phyloP scores from a whole-genome alignment of 1,140 invertebrate genomes.

The Saxidomus purpurata region DNA sequence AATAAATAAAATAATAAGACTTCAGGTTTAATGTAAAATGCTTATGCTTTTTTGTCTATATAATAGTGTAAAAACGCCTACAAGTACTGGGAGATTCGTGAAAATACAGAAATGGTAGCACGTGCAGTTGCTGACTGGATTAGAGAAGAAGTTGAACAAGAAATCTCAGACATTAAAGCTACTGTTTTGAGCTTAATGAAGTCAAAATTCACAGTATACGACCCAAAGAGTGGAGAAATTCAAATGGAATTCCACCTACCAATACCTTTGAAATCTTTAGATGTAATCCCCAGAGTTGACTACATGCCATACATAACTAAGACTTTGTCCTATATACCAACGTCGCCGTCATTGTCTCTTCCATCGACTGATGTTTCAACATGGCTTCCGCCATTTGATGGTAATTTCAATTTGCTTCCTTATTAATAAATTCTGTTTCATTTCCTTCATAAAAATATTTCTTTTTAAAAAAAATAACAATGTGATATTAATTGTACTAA shows the following conservation, averaged over 20 bases:
- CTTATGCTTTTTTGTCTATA: not conserved
- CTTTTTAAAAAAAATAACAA: not conserved
- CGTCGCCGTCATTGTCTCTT: slow-evolving; percentile 69
- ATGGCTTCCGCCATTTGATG: slow-evolving; percentile 81
- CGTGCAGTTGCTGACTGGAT: slow-evolving; percentile 40
- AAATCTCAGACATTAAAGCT: slow-evolving; percentile 71
- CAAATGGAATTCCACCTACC: slow-evolving; percentile 94
- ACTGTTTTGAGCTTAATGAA: slow-evolving; percentile 70
- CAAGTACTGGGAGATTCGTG: slow-evolving; percentile 73
- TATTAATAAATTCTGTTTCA: not conserved
- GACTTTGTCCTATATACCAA: slow-evolving; percentile 55
- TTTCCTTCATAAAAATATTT: not conserved
- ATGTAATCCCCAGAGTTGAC: slow-evolving; percentile 90
- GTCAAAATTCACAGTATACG: slow-evolving; percentile 90
- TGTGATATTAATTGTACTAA: not conserved
- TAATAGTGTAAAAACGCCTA: slow-evolving; percentile 70
- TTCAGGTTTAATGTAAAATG: not conserved
- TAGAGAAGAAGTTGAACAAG: slow-evolving; percentile 58
- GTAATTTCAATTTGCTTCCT: slow-evolving; percentile 54
- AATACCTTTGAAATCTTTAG: slow-evolving; percentile 95
- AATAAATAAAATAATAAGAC: no score
- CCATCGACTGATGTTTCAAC: slow-evolving; percentile 70
- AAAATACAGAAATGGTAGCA: slow-evolving; percentile 55
- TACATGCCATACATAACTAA: slow-evolving; percentile 64
- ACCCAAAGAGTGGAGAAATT: slow-evolving; percentile 92